A percentile compares a stretch with the other conserved stretches of the same genome.
Conservation (phyloP, 2,888 invertebrate genomes). For the Protodeltote pygarga region DNA sequence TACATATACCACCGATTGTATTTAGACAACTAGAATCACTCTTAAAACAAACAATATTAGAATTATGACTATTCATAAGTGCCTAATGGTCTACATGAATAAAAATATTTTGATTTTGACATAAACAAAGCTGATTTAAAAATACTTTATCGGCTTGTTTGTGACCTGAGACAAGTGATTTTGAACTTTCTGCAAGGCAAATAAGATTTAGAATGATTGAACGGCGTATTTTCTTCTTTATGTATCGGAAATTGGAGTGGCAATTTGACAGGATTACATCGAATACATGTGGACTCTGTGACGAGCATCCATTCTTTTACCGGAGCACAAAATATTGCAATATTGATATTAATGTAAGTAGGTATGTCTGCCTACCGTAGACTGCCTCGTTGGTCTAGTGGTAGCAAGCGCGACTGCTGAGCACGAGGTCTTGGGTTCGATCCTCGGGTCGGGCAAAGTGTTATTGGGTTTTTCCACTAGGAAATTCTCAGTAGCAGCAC, state of each 20-base stretch:
- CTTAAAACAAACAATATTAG: too few species aligned
- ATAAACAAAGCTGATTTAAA: slow-evolving; percentile 6
- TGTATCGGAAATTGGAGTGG: slow-evolving; percentile 32
- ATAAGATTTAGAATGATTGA: background rate
- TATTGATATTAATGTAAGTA: background rate
- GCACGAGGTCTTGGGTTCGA: too few species aligned
- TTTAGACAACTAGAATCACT: too few species aligned
- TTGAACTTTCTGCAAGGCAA: background rate
- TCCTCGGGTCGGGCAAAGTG: too few species aligned
- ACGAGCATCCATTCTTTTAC: slow-evolving; percentile 9
- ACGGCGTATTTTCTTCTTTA: background rate
- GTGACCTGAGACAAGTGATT: background rate
- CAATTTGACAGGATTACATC: slow-evolving; percentile 60
- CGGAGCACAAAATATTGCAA: background rate
- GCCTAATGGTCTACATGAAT: too few species aligned
- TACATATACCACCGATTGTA: too few species aligned
- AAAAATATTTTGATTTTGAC: background rate
- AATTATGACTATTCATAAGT: too few species aligned
- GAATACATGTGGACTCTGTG: background rate
- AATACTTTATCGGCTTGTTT: slow-evolving; percentile 10
- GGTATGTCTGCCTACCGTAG: too few species aligned
- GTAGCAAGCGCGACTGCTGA: too few species aligned
- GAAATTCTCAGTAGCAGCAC: too few species aligned
- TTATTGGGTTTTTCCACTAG: background rate
- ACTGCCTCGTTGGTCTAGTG: too few species aligned